Conservation (phyloP, 2,888 invertebrate genomes). For the Watsonalla cultraria region DNA sequence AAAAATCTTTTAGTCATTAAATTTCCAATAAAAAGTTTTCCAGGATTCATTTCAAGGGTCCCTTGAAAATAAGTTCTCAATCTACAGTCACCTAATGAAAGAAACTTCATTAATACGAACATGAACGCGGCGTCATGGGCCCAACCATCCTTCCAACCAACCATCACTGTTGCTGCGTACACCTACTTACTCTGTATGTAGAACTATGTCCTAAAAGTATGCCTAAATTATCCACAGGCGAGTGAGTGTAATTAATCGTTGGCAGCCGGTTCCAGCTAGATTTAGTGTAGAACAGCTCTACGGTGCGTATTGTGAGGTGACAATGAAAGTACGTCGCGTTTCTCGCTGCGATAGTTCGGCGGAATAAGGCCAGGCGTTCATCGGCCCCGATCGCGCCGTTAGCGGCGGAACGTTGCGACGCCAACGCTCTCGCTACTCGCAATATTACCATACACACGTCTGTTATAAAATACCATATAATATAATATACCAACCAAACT, state of each 20-base stretch:
- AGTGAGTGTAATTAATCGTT: constrained; percentile 1
- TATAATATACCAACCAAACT: not conserved
- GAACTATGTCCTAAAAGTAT: not conserved
- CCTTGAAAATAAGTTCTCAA: no score
- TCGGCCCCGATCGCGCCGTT: constrained; percentile 71
- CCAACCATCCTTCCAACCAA: no score
- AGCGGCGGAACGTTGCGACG: constrained; percentile 18
- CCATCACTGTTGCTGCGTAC: not conserved
- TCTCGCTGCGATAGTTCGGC: constrained; percentile 70
- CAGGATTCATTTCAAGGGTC: no score
- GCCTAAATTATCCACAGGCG: not conserved
- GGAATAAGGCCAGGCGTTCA: constrained; percentile 77
- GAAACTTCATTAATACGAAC: no score
- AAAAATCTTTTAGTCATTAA: no score
- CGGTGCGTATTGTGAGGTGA: constrained; percentile 58
- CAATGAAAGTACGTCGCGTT: constrained; percentile 74
- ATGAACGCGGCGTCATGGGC: no score
- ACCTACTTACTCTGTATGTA: not conserved
- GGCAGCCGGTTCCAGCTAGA: constrained; percentile 2
- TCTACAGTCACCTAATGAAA: no score
- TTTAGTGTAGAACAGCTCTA: constrained; percentile 5
- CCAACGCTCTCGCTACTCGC: not conserved
- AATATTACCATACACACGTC: constrained; percentile 1
- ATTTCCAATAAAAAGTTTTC: no score
- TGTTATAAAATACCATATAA: constrained; percentile 1